phyloP scores from a whole-genome alignment of 2,113 vertebrate species.

The Albula goreensis region DNA sequence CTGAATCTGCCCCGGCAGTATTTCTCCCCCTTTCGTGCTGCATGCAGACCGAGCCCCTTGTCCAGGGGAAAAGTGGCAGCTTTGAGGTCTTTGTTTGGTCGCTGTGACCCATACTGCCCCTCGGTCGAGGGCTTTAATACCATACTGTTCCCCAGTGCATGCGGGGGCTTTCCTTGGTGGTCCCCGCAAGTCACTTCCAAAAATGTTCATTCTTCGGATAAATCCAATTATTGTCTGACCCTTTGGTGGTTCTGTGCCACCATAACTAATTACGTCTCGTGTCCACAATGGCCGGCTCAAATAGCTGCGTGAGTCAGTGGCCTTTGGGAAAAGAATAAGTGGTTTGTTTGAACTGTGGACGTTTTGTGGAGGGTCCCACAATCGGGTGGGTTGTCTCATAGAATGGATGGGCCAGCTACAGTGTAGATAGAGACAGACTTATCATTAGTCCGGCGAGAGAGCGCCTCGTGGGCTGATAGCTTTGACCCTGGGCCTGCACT shows the following conservation, averaged over 20 bases:
- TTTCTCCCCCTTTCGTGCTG: slow-evolving; percentile 35
- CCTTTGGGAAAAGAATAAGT: slow-evolving; percentile 77
- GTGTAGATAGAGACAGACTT: slow-evolving; percentile 78
- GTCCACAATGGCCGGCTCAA: slow-evolving; percentile 74
- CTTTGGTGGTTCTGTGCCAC: slow-evolving; percentile 76
- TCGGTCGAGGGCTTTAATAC: background rate
- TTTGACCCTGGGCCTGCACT: slow-evolving; percentile 78
- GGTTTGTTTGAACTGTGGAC: slow-evolving; percentile 76
- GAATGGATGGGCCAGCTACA: slow-evolving; percentile 68
- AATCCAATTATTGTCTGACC: slow-evolving; percentile 90
- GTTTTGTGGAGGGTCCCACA: slow-evolving; percentile 67
- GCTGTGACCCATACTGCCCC: background rate
- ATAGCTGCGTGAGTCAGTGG: slow-evolving; percentile 73
- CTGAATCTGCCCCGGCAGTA: slow-evolving; percentile 1
- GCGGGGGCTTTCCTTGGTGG: slow-evolving; percentile 77
- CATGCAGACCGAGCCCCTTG: background rate
- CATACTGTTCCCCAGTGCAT: background rate
- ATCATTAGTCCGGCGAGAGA: slow-evolving; percentile 67
- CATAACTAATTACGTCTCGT: slow-evolving; percentile 77
- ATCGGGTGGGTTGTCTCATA: slow-evolving; percentile 74
- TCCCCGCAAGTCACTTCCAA: slow-evolving; percentile 66
- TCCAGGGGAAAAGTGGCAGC: background rate
- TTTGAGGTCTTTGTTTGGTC: background rate
- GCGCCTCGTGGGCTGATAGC: slow-evolving; percentile 62
- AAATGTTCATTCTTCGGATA: slow-evolving; percentile 76